Conservation (phyloP, 2,888 invertebrate species). For the Erannis defoliaria region DNA sequence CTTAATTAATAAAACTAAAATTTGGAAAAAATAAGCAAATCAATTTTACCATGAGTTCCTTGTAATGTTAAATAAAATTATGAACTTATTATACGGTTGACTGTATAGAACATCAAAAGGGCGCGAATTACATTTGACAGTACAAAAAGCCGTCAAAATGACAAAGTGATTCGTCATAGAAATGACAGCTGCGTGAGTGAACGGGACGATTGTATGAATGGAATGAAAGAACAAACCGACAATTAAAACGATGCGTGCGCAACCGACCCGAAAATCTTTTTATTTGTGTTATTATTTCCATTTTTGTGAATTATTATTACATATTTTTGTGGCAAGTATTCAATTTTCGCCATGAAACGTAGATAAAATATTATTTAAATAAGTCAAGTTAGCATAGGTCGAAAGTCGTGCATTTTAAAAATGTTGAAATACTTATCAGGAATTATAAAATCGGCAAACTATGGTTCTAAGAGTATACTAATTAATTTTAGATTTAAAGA, state of each 20-base stretch:
- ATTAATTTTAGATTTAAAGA: no score
- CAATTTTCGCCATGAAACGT: no score
- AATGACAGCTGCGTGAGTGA: slow-evolving; percentile 77
- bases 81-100: slow-evolving; percentile 47
- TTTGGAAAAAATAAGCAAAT: no score
- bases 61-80: slow-evolving; percentile 44
- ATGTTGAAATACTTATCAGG: no score
- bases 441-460: no score
- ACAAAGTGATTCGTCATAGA: slow-evolving; percentile 84
- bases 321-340: no score
- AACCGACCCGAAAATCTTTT: slow-evolving; percentile 44
- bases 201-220: slow-evolving; percentile 51
- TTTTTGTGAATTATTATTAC: neutral
- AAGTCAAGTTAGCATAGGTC: no score
- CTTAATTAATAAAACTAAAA: no score
- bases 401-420: no score
- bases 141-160: slow-evolving; percentile 80
- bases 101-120: slow-evolving; percentile 60
- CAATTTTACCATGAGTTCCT: neutral
- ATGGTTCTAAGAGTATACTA: no score
- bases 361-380: no score
- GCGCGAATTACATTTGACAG: slow-evolving; percentile 78
- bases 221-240: slow-evolving; percentile 53
- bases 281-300: slow-evolving; percentile 37
- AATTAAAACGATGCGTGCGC: slow-evolving; percentile 58